phyloP scores from a whole-genome alignment of 2,113 vertebrate species.

The Scophthalmus maximus region DNA sequence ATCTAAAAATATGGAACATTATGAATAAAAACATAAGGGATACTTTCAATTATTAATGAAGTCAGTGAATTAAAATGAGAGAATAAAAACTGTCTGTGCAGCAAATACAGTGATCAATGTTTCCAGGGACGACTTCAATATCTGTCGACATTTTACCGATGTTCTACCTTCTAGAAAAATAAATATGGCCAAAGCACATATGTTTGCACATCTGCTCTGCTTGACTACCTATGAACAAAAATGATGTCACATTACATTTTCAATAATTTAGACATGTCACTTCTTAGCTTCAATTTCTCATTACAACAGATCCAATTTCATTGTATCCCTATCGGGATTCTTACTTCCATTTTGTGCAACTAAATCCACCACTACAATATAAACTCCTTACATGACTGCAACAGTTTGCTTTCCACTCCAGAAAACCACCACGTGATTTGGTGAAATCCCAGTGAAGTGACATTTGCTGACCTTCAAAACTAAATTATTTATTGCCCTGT shows the following conservation, averaged over 20 bases:
- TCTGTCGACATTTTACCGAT: neutral
- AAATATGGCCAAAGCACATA: neutral
- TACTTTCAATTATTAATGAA: neutral
- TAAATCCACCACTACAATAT: too few relatives aligned
- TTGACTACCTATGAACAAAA: too few relatives aligned
- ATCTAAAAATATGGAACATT: neutral
- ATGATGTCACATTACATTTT: too few relatives aligned
- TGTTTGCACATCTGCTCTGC: neutral
- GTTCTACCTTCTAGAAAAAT: neutral
- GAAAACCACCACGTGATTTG: too few relatives aligned
- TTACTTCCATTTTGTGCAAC: too few relatives aligned
- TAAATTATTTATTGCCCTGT: too few relatives aligned
- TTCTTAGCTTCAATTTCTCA: neutral
- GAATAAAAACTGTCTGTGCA: too few relatives aligned
- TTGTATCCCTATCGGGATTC: neutral
- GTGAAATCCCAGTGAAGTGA: too few relatives aligned
- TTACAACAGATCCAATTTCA: neutral
- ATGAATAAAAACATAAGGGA: neutral
- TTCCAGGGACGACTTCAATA: neutral
- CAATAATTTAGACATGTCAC: neutral
- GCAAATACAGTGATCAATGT: neutral
- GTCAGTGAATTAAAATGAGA: neutral
- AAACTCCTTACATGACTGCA: too few relatives aligned
- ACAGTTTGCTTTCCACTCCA: too few relatives aligned
- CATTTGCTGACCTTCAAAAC: too few relatives aligned